A percentile compares a stretch with the other conserved stretches of the same genome.
Evolutionary conservation across 2,797 vertebrate species (phyloP).

Genomic region (Chaetodon trifasciatus): DNA sequence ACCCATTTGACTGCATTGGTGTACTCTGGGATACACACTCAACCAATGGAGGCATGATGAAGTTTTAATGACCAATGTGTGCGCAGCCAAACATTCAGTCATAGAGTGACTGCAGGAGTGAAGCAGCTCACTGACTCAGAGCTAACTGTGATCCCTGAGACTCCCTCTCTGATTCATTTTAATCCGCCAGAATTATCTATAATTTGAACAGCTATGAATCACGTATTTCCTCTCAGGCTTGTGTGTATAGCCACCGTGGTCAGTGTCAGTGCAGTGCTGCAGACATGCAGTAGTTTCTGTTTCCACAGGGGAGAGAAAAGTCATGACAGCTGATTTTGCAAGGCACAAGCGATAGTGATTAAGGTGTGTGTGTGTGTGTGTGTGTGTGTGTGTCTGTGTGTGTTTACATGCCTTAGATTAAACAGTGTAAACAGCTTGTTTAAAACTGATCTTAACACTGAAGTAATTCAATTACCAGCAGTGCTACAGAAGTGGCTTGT

Average conservation of each 20-base stretch:
- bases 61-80: background rate
- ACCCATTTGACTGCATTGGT: background rate
- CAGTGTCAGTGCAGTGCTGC: constrained; percentile 10
- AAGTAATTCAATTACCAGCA: background rate
- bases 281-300: constrained; percentile 13
- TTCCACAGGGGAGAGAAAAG: constrained; percentile 21
- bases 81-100: constrained; percentile 10
- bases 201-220: constrained; percentile 37
- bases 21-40: background rate
- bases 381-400: constrained; percentile 20
- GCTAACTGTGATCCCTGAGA: constrained; percentile 11
- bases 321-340: background rate
- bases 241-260: background rate
- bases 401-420: constrained; percentile 22
- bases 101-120: background rate
- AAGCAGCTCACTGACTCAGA: constrained; percentile 37
- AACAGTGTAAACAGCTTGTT: constrained; percentile 9
- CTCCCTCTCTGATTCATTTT: background rate
- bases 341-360: constrained; percentile 13
- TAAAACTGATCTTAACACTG: background rate
- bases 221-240: constrained; percentile 11
- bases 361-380: constrained; percentile 15
- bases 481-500: background rate
- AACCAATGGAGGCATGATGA: background rate
- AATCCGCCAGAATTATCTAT: constrained; percentile 14